A percentile compares a stretch with the other conserved stretches of the same genome.
These are phyloP conservation scores for Corythaixoides concolor DNA, from an alignment of 2,113 vertebrate species.

Conservation along the genomic window DNA sequence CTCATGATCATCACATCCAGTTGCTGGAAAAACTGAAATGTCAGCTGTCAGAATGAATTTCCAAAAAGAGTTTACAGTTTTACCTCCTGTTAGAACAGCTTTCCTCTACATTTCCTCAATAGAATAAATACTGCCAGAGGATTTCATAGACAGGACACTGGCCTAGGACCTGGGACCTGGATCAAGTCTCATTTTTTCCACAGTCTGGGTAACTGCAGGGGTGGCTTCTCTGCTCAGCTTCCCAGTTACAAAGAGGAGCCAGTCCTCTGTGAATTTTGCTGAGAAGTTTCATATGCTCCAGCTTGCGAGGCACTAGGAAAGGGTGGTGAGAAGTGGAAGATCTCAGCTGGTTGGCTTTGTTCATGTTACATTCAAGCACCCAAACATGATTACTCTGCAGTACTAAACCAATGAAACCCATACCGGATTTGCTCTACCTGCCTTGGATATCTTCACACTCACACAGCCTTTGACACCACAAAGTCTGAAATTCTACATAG, in stretches of 20 bases:
- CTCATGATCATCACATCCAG: not conserved
- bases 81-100: constrained; percentile 14
- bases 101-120: not conserved
- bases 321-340: not conserved
- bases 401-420: constrained; percentile 1
- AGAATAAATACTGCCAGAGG: constrained; percentile 11
- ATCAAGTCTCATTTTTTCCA: not conserved
- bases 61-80: not conserved
- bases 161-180: not conserved
- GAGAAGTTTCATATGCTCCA: not conserved
- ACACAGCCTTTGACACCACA: not conserved
- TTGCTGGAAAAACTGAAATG: constrained; percentile 3
- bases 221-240: not conserved
- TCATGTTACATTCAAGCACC: constrained; percentile 1
- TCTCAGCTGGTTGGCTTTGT: not conserved
- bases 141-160: not conserved
- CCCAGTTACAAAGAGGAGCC: not conserved
- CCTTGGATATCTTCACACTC: not conserved
- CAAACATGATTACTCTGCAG: not conserved
- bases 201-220: not conserved
- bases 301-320: not conserved
- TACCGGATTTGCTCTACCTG: not conserved
- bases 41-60: constrained; percentile 8
- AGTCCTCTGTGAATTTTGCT: not conserved
- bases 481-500: not conserved